These are phyloP conservation scores for Anarhynchus alexandrinus DNA, from an alignment of 2,113 vertebrate species.

Conservation along the genomic window DNA sequence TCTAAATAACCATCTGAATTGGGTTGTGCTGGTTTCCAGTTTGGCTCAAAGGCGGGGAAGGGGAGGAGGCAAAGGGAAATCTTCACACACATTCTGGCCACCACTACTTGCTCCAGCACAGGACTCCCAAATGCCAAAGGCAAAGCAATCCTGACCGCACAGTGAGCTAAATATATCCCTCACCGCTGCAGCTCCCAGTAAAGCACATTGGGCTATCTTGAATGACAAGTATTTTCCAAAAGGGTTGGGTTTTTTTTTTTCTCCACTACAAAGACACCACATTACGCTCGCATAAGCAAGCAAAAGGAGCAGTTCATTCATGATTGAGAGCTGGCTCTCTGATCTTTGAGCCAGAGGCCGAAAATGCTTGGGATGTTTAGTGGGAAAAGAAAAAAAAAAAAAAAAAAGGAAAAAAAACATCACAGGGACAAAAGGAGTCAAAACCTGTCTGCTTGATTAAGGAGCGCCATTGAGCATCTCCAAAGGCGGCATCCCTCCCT, in stretches of 20 bases:
- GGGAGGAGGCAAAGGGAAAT: neutral
- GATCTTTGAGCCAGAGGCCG: neutral
- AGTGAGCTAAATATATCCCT: neutral
- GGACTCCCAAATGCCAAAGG: neutral
- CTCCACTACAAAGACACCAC: neutral
- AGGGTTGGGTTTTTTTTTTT: neutral
- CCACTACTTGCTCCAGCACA: neutral
- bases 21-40: neutral
- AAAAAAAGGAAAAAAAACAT: neutral
- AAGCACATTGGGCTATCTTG: neutral
- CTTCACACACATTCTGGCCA: neutral
- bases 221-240: neutral
- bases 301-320: slow-evolving; percentile 9
- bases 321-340: neutral
- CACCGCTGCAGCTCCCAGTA: neutral
- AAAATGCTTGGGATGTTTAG: neutral
- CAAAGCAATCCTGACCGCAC: neutral
- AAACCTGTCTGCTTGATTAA: slow-evolving; percentile 8
- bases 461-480: neutral
- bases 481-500: neutral
- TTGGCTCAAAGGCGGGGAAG: neutral
- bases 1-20: neutral
- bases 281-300: neutral
- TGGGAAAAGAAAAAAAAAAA: neutral
- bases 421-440: slow-evolving; percentile 23